Conservation (phyloP, 2,797 vertebrate genomes). For the Valencia hispanica region DNA sequence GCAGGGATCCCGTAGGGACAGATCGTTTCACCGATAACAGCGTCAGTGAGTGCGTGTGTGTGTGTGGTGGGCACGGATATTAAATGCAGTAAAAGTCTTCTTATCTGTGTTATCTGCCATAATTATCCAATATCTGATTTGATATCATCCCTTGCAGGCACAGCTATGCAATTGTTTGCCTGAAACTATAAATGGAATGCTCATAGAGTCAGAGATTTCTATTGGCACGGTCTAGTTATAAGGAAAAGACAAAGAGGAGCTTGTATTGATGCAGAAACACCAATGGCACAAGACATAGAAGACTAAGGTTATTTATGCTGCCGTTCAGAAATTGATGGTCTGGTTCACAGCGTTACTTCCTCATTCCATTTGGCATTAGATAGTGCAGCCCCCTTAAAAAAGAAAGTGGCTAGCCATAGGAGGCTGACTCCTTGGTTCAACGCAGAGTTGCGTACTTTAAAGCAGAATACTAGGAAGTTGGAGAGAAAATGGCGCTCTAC, state of each 20-base stretch:
- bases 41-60: neutral
- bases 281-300: neutral
- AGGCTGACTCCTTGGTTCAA: too few species aligned
- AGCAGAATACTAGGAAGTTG: too few species aligned
- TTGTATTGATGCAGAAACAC: conserved; percentile 7
- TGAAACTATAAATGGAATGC: conserved; percentile 14
- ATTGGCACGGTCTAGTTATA: conserved; percentile 5
- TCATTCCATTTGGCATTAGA: too few species aligned
- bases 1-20: conserved; percentile 6
- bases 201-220: neutral
- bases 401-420: too few species aligned
- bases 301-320: neutral
- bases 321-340: too few species aligned
- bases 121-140: conserved; percentile 28
- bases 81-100: neutral
- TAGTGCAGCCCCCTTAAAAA: too few species aligned
- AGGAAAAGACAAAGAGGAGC: neutral
- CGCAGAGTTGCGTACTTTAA: too few species aligned
- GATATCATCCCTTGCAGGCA: conserved; percentile 10
- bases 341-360: too few species aligned
- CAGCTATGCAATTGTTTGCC: conserved; percentile 26
- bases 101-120: neutral
- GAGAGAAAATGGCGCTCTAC: too few species aligned
- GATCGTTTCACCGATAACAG: conserved; percentile 22
- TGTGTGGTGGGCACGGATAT: neutral